These are phyloP conservation scores for Scophthalmus maximus DNA, from an alignment of 2,113 vertebrate species.

Conservation along the genomic window DNA sequence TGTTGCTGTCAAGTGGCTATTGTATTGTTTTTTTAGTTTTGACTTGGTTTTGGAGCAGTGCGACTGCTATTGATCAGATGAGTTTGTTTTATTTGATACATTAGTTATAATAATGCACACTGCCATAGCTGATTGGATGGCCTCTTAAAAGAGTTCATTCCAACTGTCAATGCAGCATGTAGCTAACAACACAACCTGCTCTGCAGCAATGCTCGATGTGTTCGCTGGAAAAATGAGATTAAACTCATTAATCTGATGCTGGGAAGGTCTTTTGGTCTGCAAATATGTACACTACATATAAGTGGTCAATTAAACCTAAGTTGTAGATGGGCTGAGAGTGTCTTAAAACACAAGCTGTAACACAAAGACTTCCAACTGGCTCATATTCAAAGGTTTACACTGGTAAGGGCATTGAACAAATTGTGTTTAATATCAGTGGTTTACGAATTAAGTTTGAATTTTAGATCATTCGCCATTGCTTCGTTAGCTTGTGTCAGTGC, in stretches of 20 bases:
- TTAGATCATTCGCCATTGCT: constrained; percentile 34
- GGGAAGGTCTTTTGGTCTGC: constrained; percentile 22
- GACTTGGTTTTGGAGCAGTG: constrained; percentile 17
- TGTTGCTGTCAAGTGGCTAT: constrained; percentile 59
- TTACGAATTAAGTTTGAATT: constrained; percentile 48
- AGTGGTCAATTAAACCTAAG: constrained; percentile 9
- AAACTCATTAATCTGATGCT: constrained; percentile 30
- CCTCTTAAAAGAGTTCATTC: constrained; percentile 62
- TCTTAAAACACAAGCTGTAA: constrained; percentile 18
- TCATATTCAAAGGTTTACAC: constrained; percentile 49
- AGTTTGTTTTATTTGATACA: constrained; percentile 62
- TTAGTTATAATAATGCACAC: constrained; percentile 76
- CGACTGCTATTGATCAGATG: constrained; percentile 11
- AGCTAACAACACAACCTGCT: constrained; percentile 47
- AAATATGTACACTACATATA: constrained; percentile 33
- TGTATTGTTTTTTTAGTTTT: constrained; percentile 37
- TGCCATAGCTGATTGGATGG: constrained; percentile 89
- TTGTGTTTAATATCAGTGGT: constrained; percentile 52
- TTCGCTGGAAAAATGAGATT: constrained; percentile 23
- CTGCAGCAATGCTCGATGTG: constrained; percentile 18
- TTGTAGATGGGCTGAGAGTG: constrained; percentile 16
- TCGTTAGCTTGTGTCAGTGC: constrained; percentile 35
- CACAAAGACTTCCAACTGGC: constrained; percentile 18
- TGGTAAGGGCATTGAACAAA: constrained; percentile 46
- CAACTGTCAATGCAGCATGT: constrained; percentile 63